phyloP scores from a whole-genome alignment of 2,888 invertebrate genomes.

The Morinoia aosen region DNA sequence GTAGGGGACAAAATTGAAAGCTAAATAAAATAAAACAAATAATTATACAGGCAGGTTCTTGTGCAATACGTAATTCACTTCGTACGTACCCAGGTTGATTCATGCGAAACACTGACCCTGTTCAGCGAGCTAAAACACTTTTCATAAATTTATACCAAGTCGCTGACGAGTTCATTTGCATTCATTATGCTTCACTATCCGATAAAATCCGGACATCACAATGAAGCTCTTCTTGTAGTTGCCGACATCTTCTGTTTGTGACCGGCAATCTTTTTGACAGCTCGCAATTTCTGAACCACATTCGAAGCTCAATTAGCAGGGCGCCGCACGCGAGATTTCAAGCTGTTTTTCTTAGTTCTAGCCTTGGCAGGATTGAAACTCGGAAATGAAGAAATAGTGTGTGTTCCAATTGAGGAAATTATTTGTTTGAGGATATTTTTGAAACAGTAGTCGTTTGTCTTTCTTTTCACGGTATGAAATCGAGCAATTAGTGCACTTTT shows the following conservation, averaged over 20 bases:
- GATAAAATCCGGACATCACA: not conserved
- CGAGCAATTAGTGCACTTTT: no score
- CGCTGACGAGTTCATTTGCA: not conserved
- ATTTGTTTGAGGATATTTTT: no score
- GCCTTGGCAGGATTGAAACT: not conserved
- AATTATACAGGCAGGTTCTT: not conserved
- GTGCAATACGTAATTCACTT: not conserved
- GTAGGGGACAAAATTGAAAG: not conserved
- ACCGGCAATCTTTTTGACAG: not conserved
- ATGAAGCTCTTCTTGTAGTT: not conserved
- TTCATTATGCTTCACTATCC: not conserved
- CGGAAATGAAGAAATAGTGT: not conserved
- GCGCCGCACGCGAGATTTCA: not conserved
- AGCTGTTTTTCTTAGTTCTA: not conserved
- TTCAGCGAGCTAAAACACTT: not conserved
- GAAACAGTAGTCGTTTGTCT: not conserved
- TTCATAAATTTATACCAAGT: not conserved
- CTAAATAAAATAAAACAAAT: not conserved
- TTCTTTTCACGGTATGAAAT: no score
- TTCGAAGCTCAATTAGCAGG: not conserved
- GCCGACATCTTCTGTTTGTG: not conserved
- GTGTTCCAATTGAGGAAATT: not conserved
- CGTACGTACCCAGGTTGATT: not conserved
- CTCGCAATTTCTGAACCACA: not conserved
- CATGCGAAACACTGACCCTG: not conserved